Conservation (phyloP, 2,888 invertebrate species). For the Malthinus flaveolus region DNA sequence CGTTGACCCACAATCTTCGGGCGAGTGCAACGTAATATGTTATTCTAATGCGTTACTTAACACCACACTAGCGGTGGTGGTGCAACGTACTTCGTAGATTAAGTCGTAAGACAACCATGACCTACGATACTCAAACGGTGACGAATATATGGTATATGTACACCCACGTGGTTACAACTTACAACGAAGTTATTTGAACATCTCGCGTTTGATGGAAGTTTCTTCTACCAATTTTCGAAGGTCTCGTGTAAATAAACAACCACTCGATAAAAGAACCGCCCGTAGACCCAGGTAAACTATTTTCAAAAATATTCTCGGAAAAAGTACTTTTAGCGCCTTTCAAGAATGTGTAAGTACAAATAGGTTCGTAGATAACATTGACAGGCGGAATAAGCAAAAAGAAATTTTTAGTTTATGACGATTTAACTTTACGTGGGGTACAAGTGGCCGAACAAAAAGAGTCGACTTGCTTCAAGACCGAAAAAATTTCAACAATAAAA, state of each 20-base stretch:
- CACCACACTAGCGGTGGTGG: constrained; percentile 1
- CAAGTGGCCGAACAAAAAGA: not conserved
- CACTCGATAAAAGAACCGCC: not conserved
- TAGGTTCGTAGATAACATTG: constrained; percentile 9
- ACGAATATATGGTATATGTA: not conserved
- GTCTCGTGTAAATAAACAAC: no score
- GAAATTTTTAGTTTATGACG: constrained; percentile 16
- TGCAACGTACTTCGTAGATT: constrained; percentile 31
- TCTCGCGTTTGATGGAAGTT: no score
- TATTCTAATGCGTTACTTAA: constrained; percentile 33
- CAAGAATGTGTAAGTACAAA: constrained; percentile 18
- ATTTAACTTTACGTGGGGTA: not conserved
- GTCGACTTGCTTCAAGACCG: no score
- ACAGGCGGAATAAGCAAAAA: not conserved
- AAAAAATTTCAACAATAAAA: no score
- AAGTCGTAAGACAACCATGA: constrained; percentile 31
- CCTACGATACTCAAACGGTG: constrained; percentile 32
- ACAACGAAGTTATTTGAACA: not conserved
- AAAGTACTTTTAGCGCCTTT: constrained; percentile 14
- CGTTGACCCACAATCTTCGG: constrained; percentile 34
- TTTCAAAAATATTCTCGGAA: constrained; percentile 15
- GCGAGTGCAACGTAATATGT: constrained; percentile 32
- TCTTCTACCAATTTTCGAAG: no score
- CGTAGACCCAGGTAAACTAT: constrained; percentile 9
- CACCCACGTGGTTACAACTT: constrained; percentile 10